Percentiles rank a stretch among this genome's conserved stretches.
Evolutionary conservation across 2,797 vertebrate species (phyloP).

Genomic region (Rhinoraja longicauda): DNA sequence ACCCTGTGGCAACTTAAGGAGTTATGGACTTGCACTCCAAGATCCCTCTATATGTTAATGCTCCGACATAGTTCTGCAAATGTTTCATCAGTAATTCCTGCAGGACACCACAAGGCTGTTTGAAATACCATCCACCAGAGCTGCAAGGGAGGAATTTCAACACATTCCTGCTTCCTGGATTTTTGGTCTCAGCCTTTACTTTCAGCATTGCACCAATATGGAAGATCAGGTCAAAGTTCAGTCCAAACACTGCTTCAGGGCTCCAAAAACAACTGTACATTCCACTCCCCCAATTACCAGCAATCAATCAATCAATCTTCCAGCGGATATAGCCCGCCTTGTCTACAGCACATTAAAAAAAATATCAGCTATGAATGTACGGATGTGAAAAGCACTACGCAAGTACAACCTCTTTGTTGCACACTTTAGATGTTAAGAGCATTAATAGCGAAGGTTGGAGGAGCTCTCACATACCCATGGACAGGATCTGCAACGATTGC

Average conservation of each 20-base stretch:
- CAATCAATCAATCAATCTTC: not conserved
- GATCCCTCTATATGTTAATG: no score
- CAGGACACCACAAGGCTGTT: not conserved
- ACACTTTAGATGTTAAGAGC: not conserved
- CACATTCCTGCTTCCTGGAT: not conserved
- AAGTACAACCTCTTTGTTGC: not conserved
- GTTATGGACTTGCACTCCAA: no score
- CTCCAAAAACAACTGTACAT: not conserved
- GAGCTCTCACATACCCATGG: slow-evolving; percentile 62
- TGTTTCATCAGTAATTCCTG: not conserved
- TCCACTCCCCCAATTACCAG: not conserved
- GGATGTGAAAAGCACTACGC: no score
- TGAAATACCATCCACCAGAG: not conserved
- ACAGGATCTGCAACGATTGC: slow-evolving; percentile 72
- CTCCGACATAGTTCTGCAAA: not conserved
- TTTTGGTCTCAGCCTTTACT: not conserved
- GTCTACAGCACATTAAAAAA: not conserved
- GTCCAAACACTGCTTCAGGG: not conserved
- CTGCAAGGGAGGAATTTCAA: not conserved
- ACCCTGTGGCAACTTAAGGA: no score
- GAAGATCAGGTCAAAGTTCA: not conserved
- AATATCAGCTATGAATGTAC: not conserved
- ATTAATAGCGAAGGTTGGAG: not conserved
- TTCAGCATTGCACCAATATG: not conserved
- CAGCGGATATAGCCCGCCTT: not conserved